Conservation (phyloP, 2,888 invertebrate species). For the Parnassius smintheus region DNA sequence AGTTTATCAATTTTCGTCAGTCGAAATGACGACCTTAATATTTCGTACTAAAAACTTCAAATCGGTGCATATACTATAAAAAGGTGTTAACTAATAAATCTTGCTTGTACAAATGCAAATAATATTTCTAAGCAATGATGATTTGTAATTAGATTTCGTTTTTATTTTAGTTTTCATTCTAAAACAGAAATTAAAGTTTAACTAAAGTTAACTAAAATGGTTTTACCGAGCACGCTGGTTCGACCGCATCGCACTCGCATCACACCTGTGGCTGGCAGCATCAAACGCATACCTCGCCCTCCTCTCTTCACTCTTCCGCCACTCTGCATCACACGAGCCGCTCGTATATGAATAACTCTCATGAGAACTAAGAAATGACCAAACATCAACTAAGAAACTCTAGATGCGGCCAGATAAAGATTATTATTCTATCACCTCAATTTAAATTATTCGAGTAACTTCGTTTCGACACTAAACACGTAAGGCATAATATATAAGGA, state of each 20-base stretch:
- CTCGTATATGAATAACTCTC: slow-evolving; percentile 57
- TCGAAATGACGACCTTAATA: no score
- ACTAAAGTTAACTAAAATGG: slow-evolving; percentile 29
- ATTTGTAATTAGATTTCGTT: background rate
- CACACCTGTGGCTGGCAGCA: slow-evolving; percentile 71
- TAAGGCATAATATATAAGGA: no score
- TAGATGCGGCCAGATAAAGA: slow-evolving; percentile 41
- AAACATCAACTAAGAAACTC: slow-evolving; percentile 32
- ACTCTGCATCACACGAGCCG: slow-evolving; percentile 64
- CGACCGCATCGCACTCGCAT: slow-evolving; percentile 47
- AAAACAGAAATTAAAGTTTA: slow-evolving; percentile 21
- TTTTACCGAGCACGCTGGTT: slow-evolving; percentile 34
- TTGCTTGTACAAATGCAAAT: no score
- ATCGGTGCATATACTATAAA: no score
- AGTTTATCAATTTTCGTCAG: no score
- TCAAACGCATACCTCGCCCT: slow-evolving; percentile 56
- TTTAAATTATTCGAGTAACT: no score
- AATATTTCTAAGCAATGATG: no score
- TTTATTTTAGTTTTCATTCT: slow-evolving; percentile 3
- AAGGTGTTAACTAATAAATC: no score
- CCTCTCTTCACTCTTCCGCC: slow-evolving; percentile 31
- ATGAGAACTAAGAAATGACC: slow-evolving; percentile 65
- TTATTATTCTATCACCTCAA: background rate
- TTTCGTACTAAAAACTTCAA: no score
- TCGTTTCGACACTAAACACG: no score